Evolutionary conservation across 2,113 vertebrate species (phyloP).

Genomic region (Passer montanus): DNA sequence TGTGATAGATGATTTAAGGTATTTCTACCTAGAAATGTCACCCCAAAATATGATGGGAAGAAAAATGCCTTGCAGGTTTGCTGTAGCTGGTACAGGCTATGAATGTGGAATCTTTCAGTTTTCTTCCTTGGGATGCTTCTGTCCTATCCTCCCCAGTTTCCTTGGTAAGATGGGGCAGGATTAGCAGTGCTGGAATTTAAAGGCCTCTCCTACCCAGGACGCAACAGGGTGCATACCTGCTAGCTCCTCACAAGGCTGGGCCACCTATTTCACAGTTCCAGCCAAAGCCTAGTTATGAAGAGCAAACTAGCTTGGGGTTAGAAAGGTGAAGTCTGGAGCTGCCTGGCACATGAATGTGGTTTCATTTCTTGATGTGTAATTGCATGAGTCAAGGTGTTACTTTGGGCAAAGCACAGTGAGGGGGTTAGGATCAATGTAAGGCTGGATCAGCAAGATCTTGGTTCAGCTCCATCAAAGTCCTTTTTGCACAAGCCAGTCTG

Average conservation of each 20-base stretch:
- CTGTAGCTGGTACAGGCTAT: not conserved
- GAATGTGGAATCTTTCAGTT: not conserved
- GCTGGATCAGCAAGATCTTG: not conserved
- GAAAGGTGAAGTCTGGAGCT: not conserved
- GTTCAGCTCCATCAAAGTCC: not conserved
- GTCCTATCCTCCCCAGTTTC: not conserved
- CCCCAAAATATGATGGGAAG: not conserved
- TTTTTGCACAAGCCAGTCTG: not conserved
- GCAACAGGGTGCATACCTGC: not conserved
- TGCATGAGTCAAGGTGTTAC: not conserved
- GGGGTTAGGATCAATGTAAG: not conserved
- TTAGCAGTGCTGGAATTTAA: not conserved
- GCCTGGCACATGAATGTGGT: not conserved
- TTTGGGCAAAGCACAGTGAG: not conserved
- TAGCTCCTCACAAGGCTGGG: not conserved
- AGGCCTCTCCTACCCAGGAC: not conserved
- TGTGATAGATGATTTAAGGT: not conserved
- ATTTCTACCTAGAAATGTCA: not conserved
- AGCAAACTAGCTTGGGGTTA: not conserved
- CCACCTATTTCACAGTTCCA: not conserved
- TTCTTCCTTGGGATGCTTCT: not conserved
- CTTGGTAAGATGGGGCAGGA: not conserved
- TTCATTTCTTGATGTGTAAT: not conserved
- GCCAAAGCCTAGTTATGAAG: not conserved
- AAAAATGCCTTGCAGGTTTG: not conserved